Evolutionary conservation across 2,797 vertebrate species (phyloP).

Genomic region (Orestias chungarensis): DNA sequence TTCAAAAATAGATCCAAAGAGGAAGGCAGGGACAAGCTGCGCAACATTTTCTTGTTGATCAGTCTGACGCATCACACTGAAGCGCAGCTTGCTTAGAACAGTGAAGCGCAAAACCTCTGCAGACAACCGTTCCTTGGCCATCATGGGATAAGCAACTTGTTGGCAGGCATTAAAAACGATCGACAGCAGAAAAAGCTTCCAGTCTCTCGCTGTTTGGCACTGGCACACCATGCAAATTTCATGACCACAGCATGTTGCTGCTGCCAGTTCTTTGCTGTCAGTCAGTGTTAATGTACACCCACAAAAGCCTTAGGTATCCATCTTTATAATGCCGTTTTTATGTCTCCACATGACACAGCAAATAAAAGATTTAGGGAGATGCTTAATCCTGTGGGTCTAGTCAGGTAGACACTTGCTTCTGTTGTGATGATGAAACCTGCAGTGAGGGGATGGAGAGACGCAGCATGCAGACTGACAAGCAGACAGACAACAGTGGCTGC

Average conservation of each 20-base stretch:
- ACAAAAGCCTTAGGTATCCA: slow-evolving; percentile 58
- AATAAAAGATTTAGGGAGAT: slow-evolving; percentile 66
- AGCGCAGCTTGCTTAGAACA: slow-evolving; percentile 31
- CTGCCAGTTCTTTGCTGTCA: slow-evolving; percentile 63
- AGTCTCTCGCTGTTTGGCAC: slow-evolving; percentile 61
- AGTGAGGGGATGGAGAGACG: slow-evolving; percentile 63
- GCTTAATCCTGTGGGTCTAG: slow-evolving; percentile 59
- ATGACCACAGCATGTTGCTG: slow-evolving; percentile 66
- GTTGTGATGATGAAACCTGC: slow-evolving; percentile 55
- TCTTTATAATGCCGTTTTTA: slow-evolving; percentile 65
- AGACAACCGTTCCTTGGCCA: slow-evolving; percentile 13
- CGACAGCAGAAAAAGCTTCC: slow-evolving; percentile 44
- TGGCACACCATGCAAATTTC: slow-evolving; percentile 69
- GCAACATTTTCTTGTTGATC: slow-evolving; percentile 41
- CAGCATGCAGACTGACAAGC: slow-evolving; percentile 76
- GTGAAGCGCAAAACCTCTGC: slow-evolving; percentile 9
- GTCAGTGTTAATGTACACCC: slow-evolving; percentile 60
- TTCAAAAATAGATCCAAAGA: slow-evolving; percentile 54
- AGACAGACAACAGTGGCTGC: slow-evolving; percentile 74
- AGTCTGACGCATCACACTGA: slow-evolving; percentile 35
- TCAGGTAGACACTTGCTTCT: slow-evolving; percentile 61
- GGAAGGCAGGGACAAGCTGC: slow-evolving; percentile 47
- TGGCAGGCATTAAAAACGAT: slow-evolving; percentile 67
- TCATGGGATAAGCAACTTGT: slow-evolving; percentile 57
- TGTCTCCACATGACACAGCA: slow-evolving; percentile 51